These are phyloP conservation scores for Isaurus tuberculatus DNA, from an alignment of 92 coral and sea anemone species.

Conservation along the genomic window DNA sequence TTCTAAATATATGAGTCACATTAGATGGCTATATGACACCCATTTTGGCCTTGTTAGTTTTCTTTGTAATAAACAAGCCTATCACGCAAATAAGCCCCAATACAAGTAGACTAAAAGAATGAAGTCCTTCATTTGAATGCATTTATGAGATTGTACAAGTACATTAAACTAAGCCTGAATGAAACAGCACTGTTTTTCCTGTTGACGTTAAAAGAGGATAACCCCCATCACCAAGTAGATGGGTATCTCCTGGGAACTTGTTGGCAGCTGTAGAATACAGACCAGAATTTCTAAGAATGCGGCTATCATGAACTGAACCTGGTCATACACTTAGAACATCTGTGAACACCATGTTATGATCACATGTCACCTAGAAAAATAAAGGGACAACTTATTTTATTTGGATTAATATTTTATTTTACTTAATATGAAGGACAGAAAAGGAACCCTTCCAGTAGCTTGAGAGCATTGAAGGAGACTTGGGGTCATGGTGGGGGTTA, in stretches of 20 bases:
- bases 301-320: slow-evolving; percentile 4
- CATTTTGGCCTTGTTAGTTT: neutral
- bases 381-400: neutral
- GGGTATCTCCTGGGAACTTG: slow-evolving; percentile 8
- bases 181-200: neutral
- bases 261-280: slow-evolving; percentile 7
- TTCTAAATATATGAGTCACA: neutral
- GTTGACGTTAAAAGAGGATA: neutral
- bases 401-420: slow-evolving; percentile 3
- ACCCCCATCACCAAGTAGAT: neutral
- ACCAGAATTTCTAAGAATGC: slow-evolving; percentile 6
- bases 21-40: neutral
- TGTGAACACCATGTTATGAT: neutral
- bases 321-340: slow-evolving; percentile 1
- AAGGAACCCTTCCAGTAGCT: neutral
- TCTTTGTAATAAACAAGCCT: neutral
- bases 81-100: neutral
- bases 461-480: slow-evolving; percentile 5
- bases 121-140: neutral
- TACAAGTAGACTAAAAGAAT: neutral
- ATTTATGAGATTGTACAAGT: slow-evolving; percentile 5
- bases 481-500: slow-evolving; percentile 1
- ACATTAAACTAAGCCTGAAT: slow-evolving; percentile 2
- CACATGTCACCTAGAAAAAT: neutral
- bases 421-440: neutral